phyloP scores from a whole-genome alignment of 2,113 vertebrate species.

The Arvicanthis niloticus region DNA sequence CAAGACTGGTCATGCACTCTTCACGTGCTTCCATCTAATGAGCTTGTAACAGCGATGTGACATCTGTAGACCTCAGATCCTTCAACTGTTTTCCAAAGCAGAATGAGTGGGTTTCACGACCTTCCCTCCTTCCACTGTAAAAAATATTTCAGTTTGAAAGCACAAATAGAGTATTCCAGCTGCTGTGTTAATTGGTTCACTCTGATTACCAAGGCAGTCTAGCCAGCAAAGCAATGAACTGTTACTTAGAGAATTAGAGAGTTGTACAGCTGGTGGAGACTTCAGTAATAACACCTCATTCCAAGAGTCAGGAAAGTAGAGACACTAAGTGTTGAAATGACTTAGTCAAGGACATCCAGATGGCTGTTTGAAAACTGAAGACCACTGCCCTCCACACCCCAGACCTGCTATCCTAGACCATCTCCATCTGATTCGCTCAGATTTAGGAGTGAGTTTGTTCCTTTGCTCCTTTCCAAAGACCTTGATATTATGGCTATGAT shows the following conservation, averaged over 20 bases:
- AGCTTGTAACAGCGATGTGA: neutral
- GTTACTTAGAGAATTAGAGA: slow-evolving; percentile 8
- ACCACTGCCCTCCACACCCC: neutral
- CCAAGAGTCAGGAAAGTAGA: slow-evolving; percentile 2
- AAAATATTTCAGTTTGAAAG: neutral
- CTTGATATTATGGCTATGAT: neutral
- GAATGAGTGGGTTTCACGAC: neutral
- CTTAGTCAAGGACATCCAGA: slow-evolving; percentile 20
- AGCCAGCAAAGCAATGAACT: neutral
- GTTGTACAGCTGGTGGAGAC: neutral
- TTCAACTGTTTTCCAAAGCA: neutral
- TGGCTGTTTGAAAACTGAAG: neutral
- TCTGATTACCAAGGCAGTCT: neutral
- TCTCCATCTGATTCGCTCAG: neutral
- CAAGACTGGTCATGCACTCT: neutral
- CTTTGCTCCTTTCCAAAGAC: neutral
- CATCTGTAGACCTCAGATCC: neutral
- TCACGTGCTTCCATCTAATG: neutral
- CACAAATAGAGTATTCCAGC: neutral
- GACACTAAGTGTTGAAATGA: neutral
- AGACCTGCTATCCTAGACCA: neutral
- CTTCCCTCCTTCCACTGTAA: neutral
- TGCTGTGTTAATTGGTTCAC: slow-evolving; percentile 50
- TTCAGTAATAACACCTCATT: neutral
- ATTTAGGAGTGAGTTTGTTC: neutral